phyloP scores from a whole-genome alignment of 2,113 vertebrate species.

The Laticauda laticaudata region DNA sequence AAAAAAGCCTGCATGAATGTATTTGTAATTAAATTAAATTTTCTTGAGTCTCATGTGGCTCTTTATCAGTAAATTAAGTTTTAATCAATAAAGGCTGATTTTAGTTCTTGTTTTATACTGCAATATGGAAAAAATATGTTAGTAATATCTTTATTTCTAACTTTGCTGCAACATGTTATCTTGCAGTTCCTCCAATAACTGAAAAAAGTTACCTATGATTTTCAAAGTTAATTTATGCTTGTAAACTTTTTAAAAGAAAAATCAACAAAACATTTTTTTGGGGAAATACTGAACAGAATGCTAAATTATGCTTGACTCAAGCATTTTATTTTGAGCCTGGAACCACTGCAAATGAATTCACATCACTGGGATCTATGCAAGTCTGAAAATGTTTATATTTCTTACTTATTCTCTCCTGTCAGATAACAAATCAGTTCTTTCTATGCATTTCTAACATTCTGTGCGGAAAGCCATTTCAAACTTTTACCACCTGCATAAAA shows the following conservation, averaged over 20 bases:
- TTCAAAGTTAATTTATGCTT: neutral
- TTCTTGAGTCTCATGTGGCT: neutral
- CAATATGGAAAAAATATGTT: neutral
- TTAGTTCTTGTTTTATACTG: neutral
- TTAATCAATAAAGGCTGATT: neutral
- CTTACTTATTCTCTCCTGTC: neutral
- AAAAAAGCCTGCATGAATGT: neutral
- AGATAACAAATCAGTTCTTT: neutral
- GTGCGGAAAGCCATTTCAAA: neutral
- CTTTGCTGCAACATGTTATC: neutral
- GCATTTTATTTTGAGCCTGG: neutral
- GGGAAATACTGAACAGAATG: neutral
- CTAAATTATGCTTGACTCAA: neutral
- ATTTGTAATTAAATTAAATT: neutral
- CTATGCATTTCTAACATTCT: neutral
- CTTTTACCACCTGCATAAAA: neutral
- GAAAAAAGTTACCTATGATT: neutral
- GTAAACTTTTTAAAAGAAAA: neutral
- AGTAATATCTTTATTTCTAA: neutral
- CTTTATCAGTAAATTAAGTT: neutral
- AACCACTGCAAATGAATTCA: neutral
- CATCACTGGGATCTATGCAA: neutral
- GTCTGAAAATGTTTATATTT: neutral
- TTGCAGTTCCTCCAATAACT: neutral
- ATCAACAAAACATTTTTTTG: neutral